phyloP scores from a whole-genome alignment of 2,888 invertebrate genomes.

The Buathra laborator region DNA sequence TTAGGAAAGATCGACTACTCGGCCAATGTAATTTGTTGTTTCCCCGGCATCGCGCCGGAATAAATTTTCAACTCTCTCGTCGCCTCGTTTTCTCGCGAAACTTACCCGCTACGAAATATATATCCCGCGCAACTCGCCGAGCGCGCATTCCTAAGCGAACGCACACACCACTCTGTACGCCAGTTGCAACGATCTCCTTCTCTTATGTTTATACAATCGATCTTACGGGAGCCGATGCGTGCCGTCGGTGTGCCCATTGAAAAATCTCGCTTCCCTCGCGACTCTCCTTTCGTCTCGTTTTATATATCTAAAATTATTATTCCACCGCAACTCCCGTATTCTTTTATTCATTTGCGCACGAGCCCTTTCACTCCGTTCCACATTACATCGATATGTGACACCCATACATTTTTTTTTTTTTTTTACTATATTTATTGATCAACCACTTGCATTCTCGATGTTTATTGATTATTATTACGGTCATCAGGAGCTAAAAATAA shows the following conservation, averaged over 20 bases:
- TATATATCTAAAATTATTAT: conserved; percentile 57
- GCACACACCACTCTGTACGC: background rate
- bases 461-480: conserved; percentile 8
- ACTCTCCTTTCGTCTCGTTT: conserved; percentile 7
- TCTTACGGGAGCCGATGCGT: conserved; percentile 30
- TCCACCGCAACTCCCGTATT: conserved; percentile 58
- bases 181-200: conserved; percentile 28
- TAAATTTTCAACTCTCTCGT: conserved; percentile 82
- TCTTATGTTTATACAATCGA: conserved; percentile 60
- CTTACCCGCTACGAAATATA: background rate
- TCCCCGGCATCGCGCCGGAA: conserved; percentile 80
- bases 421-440: background rate
- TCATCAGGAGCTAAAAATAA: conserved; percentile 27
- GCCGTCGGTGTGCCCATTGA: conserved; percentile 6
- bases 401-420: conserved; percentile 25
- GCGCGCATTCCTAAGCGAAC: background rate
- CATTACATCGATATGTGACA: conserved; percentile 61
- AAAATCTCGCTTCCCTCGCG: conserved; percentile 44
- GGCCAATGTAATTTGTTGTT: conserved; percentile 83
- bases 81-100: conserved; percentile 58
- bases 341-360: conserved; percentile 67
- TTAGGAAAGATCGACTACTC: conserved; percentile 83
- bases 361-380: conserved; percentile 68
- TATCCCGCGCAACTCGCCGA: background rate
- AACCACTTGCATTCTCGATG: conserved; percentile 17